Conservation (phyloP, 2,113 vertebrate genomes). For the Neogobius melanostomus region DNA sequence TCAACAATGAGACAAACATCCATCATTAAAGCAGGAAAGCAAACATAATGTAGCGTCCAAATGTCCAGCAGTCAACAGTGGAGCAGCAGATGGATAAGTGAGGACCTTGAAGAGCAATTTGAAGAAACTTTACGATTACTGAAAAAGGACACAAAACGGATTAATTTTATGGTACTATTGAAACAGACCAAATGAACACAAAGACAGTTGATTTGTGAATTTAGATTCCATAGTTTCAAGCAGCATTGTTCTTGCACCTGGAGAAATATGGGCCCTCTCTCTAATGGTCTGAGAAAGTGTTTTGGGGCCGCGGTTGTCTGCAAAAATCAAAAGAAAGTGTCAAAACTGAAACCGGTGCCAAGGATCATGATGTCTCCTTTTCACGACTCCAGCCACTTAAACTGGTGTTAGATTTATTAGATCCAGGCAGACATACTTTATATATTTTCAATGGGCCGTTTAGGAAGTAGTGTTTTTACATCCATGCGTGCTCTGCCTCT, state of each 20-base stretch:
- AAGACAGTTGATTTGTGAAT: background rate
- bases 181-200: too few relatives aligned
- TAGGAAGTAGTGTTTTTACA: background rate
- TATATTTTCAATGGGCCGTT: background rate
- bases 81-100: too few relatives aligned
- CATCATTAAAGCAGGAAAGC: too few relatives aligned
- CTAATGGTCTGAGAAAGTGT: background rate
- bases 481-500: too few relatives aligned
- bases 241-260: background rate
- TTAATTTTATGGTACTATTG: too few relatives aligned
- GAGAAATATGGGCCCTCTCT: background rate
- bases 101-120: too few relatives aligned
- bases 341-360: background rate
- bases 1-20: too few relatives aligned
- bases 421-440: background rate
- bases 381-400: background rate
- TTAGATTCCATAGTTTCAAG: background rate
- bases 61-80: too few relatives aligned
- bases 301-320: background rate
- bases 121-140: too few relatives aligned
- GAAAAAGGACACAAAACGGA: too few relatives aligned
- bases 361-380: background rate
- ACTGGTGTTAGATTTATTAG: background rate
- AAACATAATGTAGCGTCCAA: too few relatives aligned
- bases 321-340: slow-evolving; percentile 2